Evolutionary conservation across 2,113 vertebrate genomes (phyloP).

Genomic region (Peromyscus maniculatus): DNA sequence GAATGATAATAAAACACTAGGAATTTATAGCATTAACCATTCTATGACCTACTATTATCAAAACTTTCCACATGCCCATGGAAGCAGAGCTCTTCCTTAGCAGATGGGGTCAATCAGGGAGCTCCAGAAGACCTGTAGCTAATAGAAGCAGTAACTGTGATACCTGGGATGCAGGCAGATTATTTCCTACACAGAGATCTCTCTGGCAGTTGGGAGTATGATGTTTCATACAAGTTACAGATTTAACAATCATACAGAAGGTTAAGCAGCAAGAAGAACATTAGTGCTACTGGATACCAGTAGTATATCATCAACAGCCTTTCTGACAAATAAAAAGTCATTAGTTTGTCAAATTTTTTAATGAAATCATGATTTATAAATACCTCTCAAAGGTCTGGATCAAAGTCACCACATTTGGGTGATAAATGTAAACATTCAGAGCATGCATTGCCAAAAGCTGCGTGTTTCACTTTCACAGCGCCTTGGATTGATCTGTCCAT

Average conservation of each 20-base stretch:
- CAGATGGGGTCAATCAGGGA: constrained; percentile 7
- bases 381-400: constrained; percentile 86
- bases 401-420: constrained; percentile 86
- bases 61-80: constrained; percentile 34
- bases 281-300: constrained; percentile 77
- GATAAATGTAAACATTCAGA: constrained; percentile 88
- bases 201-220: constrained; percentile 30
- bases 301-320: constrained; percentile 84
- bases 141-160: not conserved
- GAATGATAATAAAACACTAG: constrained; percentile 23
- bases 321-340: constrained; percentile 87
- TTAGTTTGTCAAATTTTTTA: constrained; percentile 86
- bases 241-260: constrained; percentile 79
- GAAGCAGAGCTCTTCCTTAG: constrained; percentile 41
- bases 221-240: constrained; percentile 63
- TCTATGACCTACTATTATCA: constrained; percentile 37
- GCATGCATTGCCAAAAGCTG: constrained; percentile 85
- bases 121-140: constrained; percentile 36
- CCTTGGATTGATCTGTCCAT: constrained; percentile 88
- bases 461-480: constrained; percentile 82
- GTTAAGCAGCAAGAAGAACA: constrained; percentile 83
- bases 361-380: constrained; percentile 91
- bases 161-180: constrained; percentile 38
- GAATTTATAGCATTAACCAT: constrained; percentile 59
- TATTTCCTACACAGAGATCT: constrained; percentile 61